Base-by-base conservation (phyloP, 2,113 vertebrate species). In the Triplophysa dalaica region DNA sequence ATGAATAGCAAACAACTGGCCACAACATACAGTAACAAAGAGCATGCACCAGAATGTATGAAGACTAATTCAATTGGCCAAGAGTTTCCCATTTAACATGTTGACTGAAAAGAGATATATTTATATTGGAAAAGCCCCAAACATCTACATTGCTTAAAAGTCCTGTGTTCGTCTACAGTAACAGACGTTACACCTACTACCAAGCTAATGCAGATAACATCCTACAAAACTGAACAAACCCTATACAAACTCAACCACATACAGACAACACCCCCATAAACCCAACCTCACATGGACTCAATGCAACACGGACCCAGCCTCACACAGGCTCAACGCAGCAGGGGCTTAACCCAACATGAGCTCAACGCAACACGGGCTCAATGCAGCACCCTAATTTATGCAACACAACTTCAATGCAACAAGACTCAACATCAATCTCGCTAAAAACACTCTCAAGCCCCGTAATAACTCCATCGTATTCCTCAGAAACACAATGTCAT, bases 401-500 rank as follows among this genome's bases (percentile, higher is more conserved):
- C n/a, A n/a, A n/a, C n/a, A n/a, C n/a, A n/a, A n/a, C n/a, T n/a
- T n/a, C n/a, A n/a, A n/a, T 54, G 19, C 33, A 10, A 66, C 33
- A 38, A 8, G 29, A 41, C 50, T 48, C 16, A 29, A 69, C 33
- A 17, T 50, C 52, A 43, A n/a, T 21, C 13, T 17, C 22, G 5
- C 16, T 54, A 16, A 29, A 29, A 29, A 29, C 26, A 66, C 22
- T 11, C 65, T 69, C 22, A 63, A 13, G 80, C 61, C 77, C 66
- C 79, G 22, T 80, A 24, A 67, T 81, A 62, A 66, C 66, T 29
- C 26, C 3, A 29, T 29, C 56, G 64, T 48, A 76, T 38, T 45
- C 29, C 80, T 76, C 72, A 38, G 48, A 29, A 65, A 84, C 45
- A 77, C 45, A 13, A 63, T 11, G 26, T 41, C 78, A 43, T 43